Conservation (phyloP, 2,113 vertebrate genomes). For the Tupaia tana region DNA sequence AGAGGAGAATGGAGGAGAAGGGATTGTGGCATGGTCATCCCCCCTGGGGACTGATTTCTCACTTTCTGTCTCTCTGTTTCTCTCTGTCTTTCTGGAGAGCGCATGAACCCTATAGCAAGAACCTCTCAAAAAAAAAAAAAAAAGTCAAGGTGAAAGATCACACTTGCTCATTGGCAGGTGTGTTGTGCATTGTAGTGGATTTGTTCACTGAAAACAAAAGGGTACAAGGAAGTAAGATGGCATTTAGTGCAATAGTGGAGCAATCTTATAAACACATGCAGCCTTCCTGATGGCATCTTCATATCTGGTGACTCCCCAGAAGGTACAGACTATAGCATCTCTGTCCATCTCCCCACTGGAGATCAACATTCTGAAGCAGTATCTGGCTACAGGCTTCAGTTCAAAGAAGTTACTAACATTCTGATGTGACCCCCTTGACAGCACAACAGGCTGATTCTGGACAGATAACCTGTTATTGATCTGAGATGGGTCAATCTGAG, state of each 20-base stretch:
- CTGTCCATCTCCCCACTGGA: not conserved
- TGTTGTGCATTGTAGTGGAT: rapidly evolving
- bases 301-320: rapidly evolving
- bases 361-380: not conserved
- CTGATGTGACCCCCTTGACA: rapidly evolving
- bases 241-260: not conserved
- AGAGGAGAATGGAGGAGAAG: no score
- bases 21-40: no score
- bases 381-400: not conserved
- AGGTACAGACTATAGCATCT: rapidly evolving
- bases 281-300: not conserved
- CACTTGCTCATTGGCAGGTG: rapidly evolving
- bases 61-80: no score
- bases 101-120: no score
- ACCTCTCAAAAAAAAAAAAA: no score
- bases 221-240: not conserved
- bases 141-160: not conserved
- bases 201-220: rapidly evolving
- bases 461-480: rapidly evolving
- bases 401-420: not conserved
- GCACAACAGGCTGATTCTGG: rapidly evolving
- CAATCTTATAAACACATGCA: rapidly evolving
- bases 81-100: no score
- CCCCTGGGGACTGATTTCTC: no score
- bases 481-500: not conserved